phyloP scores from a whole-genome alignment of 2,888 invertebrate genomes.

The Drosophila peninsularis region DNA sequence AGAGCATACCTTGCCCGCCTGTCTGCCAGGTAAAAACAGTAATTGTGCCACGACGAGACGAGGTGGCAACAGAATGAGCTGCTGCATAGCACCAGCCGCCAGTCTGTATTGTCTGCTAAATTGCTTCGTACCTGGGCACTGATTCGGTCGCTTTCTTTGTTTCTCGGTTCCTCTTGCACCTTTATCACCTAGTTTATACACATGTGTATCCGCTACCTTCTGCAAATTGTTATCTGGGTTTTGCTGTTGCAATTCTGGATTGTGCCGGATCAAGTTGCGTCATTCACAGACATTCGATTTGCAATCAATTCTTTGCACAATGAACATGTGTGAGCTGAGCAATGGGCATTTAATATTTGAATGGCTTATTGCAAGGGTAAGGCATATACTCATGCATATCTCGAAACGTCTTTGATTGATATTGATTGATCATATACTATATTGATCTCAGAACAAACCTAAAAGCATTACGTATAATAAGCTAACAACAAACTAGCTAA shows the following conservation, averaged over 20 bases:
- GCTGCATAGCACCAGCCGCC: background rate
- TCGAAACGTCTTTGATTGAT: no score
- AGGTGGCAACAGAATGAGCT: constrained; percentile 3
- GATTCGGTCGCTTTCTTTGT: constrained; percentile 6
- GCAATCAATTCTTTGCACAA: background rate
- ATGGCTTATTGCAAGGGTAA: no score
- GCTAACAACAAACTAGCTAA: no score
- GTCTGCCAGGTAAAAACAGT: background rate
- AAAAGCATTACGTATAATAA: no score
- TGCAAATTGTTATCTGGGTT: background rate
- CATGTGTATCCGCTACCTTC: background rate
- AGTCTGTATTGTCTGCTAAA: background rate
- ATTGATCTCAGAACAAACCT: no score
- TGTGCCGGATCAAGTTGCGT: background rate
- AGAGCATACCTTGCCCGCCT: background rate
- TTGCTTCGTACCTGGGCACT: constrained; percentile 1
- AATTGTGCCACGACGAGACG: constrained; percentile 5
- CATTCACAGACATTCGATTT: background rate
- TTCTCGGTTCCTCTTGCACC: background rate
- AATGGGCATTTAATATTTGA: background rate
- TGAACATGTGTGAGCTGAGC: background rate
- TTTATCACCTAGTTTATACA: background rate
- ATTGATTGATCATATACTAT: background rate
- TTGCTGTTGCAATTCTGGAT: constrained; percentile 1
- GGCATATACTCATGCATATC: no score